These are phyloP conservation scores for Lagenorhynchus albirostris DNA, from an alignment of 2,113 vertebrate species.

Conservation along the genomic window DNA sequence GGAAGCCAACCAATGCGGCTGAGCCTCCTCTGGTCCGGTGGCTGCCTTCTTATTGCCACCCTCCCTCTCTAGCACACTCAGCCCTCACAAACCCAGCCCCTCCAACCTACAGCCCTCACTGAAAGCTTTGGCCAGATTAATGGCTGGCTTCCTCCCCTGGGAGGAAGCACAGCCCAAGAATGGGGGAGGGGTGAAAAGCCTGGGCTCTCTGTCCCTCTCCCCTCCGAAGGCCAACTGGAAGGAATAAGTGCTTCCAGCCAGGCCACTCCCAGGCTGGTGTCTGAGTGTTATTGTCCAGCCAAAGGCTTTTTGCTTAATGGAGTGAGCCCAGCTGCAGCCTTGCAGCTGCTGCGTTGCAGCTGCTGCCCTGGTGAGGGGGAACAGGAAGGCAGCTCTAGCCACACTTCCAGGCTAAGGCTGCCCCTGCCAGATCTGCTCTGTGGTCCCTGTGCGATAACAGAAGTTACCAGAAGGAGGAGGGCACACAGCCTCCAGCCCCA, in stretches of 20 bases:
- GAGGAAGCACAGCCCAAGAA: background rate
- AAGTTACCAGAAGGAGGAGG: background rate
- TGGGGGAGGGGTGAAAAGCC: background rate
- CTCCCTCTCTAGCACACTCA: background rate
- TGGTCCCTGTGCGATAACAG: background rate
- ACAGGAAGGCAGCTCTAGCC: background rate
- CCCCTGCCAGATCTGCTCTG: background rate
- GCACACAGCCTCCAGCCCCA: background rate
- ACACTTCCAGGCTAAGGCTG: background rate
- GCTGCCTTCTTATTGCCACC: background rate
- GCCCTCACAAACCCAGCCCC: background rate
- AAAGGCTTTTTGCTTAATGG: background rate
- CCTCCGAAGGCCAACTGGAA: background rate
- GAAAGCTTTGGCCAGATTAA: background rate
- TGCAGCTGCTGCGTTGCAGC: background rate
- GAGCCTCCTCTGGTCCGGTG: background rate
- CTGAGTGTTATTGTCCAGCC: background rate
- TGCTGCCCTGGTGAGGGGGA: background rate
- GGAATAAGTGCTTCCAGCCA: background rate
- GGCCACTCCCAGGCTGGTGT: background rate
- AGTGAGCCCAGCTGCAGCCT: background rate
- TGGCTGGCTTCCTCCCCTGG: background rate
- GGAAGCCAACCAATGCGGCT: no score
- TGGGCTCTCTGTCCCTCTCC: background rate
- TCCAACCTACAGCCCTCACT: background rate